A percentile compares a stretch with the other conserved stretches of the same genome.
These are phyloP conservation scores for Pseudopleuronectes americanus DNA, from an alignment of 2,797 vertebrate genomes.

Conservation along the genomic window DNA sequence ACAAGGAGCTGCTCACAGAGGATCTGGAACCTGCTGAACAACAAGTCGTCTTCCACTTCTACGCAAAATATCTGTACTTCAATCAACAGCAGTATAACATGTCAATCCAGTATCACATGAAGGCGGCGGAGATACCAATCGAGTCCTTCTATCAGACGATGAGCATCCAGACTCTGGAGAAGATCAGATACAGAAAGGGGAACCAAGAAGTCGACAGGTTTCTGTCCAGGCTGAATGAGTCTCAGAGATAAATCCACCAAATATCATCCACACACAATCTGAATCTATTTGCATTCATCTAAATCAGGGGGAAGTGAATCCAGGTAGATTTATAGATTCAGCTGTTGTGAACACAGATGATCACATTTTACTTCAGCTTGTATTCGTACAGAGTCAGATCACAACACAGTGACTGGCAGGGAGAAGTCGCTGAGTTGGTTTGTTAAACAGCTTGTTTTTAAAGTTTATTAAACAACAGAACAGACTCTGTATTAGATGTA, in stretches of 20 bases:
- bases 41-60: slow-evolving; percentile 53
- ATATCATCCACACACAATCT: not conserved
- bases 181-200: not conserved
- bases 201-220: not conserved
- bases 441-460: too few species aligned
- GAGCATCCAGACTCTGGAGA: slow-evolving; percentile 21
- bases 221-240: slow-evolving; percentile 3
- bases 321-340: too few species aligned
- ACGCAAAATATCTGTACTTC: slow-evolving; percentile 31
- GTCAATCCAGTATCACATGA: slow-evolving; percentile 28
- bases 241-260: too few species aligned
- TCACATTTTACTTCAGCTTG: too few species aligned
- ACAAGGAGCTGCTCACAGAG: slow-evolving; percentile 26
- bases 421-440: too few species aligned
- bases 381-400: too few species aligned
- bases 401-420: too few species aligned
- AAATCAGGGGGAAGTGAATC: too few species aligned
- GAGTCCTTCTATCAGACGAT: not conserved
- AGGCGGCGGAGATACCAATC: not conserved
- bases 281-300: too few species aligned
- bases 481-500: too few species aligned
- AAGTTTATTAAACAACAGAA: too few species aligned
- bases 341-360: too few species aligned
- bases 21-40: slow-evolving; percentile 34
- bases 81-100: fast-evolving